These are phyloP conservation scores for Actinemys pallida DNA, from an alignment of 2,113 vertebrate genomes.

Conservation along the genomic window DNA sequence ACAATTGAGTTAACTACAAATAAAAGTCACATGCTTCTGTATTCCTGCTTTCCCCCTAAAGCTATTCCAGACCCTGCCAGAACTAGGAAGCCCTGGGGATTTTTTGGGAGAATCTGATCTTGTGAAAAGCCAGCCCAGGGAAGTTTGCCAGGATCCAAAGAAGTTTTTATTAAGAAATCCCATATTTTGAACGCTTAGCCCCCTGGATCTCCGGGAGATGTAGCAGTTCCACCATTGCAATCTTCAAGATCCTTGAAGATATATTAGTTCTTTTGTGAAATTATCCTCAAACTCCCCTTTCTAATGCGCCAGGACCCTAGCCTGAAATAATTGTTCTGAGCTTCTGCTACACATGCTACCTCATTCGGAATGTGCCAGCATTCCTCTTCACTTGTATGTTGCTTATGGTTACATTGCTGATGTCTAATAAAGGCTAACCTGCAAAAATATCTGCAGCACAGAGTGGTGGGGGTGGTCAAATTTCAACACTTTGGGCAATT, in stretches of 20 bases:
- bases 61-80: neutral
- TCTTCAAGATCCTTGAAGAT: neutral
- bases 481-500: neutral
- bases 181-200: neutral
- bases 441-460: neutral
- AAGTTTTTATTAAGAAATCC: neutral
- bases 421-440: neutral
- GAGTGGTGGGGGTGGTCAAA: neutral
- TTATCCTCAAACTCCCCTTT: neutral
- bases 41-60: neutral
- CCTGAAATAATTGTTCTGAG: neutral
- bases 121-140: neutral
- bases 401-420: neutral
- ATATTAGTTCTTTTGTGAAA: neutral
- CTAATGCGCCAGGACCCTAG: neutral
- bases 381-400: rapidly evolving
- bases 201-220: neutral
- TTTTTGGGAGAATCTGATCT: neutral
- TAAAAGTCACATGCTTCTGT: neutral
- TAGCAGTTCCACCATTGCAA: rapidly evolving
- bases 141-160: neutral
- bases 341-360: neutral
- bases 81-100: neutral
- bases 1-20: neutral
- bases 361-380: neutral